Evolutionary conservation across 2,888 invertebrate genomes (phyloP), one percentile per base, ranked within the genome.

Genomic region (Serrognathus titanus): DNA sequence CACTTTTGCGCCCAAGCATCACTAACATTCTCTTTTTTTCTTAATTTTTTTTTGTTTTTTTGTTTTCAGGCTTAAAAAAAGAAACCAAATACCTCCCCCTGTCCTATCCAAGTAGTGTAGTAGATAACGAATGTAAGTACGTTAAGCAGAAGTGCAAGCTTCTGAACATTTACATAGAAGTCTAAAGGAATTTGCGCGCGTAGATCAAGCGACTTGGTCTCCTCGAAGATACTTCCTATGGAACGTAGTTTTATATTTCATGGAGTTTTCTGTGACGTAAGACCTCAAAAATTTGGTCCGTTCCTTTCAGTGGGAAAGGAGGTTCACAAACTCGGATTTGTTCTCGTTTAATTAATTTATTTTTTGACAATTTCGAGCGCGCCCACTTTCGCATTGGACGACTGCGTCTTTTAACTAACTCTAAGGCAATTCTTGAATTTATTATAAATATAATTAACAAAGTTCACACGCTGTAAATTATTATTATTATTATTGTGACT

Each of bases 81-180:
- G 57, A 57, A 43, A 50, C 57, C 49, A 57, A 57, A 53, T 57
- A 57, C 49, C 57, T 47, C 41, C 53, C 51, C 56, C 51, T 56
- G 40, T 56, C 56, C 56, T 56, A 56, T 48, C 56, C 56, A 48
- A 53, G 46, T 57, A 51, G 35, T 43, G 53, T 52, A 45, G 48
- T 57, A 50, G 52, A 57, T 48, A 57, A 39, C 46, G 57, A 57
- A 43, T 58, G 58, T 54, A 58, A 58, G 58, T 54, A 58, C 37
- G 51, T 58, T 46, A 57, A 53, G 57, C 57, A 57, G 45, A 53
- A 52, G 40, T 57, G 57, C 49, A 57, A 57, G 50, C 47, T 57
- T 49, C 48, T 57, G 50, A 57, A 57, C 53, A 57, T 57, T 41
- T 57, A 57, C 57, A 57, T 57, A 39, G 57, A 57, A 48, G 53